Conservation (phyloP, 2,888 invertebrate genomes). For the Monochamus alternatus region DNA sequence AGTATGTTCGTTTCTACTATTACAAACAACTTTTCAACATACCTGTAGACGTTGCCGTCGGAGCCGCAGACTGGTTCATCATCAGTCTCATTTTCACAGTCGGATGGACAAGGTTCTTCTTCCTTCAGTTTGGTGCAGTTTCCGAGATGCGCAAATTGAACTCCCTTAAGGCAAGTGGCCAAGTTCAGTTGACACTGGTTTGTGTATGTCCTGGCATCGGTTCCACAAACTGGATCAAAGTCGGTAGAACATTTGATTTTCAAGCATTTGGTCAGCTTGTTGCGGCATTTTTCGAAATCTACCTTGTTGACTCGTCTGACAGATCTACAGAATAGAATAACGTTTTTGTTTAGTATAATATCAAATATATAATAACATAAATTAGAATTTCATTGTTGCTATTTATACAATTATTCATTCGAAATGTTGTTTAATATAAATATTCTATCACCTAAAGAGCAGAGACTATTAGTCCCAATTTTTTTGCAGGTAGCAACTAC, state of each 20-base stretch:
- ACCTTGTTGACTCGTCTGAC: constrained; percentile 79
- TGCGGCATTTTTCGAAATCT: constrained; percentile 87
- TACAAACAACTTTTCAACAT: no score
- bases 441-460: no score
- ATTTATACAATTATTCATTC: no score
- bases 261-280: constrained; percentile 83
- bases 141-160: constrained; percentile 91
- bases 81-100: constrained; percentile 74
- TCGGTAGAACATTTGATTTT: constrained; percentile 82
- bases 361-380: no score
- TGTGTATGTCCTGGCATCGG: constrained; percentile 88
- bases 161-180: constrained; percentile 89
- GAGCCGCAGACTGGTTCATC: constrained; percentile 89
- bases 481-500: no score
- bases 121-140: constrained; percentile 85
- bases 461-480: no score
- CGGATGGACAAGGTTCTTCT: constrained; percentile 77
- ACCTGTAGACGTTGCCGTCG: constrained; percentile 91
- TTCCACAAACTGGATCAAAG: constrained; percentile 89
- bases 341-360: not conserved
- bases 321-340: constrained; percentile 51
- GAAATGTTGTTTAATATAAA: no score
- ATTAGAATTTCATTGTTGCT: no score
- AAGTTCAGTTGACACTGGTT: constrained; percentile 88
- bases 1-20: no score